A percentile compares a stretch with the other conserved stretches of the same genome.
Evolutionary conservation across 2,113 vertebrate species (phyloP).

Genomic region (Abramis brama): DNA sequence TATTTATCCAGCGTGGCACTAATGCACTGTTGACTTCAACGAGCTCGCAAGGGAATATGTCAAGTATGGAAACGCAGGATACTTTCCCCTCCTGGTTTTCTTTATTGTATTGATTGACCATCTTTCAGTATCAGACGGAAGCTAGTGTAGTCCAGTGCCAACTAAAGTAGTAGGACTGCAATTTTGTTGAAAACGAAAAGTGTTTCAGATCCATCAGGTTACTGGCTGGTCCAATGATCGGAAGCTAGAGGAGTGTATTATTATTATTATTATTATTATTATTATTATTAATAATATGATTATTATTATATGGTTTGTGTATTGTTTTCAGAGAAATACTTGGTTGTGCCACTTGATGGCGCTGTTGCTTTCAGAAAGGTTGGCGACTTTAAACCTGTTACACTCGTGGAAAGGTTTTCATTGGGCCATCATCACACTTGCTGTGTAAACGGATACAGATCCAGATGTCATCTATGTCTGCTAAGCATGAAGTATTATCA

Average conservation of each 20-base stretch:
- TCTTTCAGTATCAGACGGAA: slow-evolving; percentile 30
- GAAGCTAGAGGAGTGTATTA: slow-evolving; percentile 19
- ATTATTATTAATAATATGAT: background rate
- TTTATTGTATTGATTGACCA: slow-evolving; percentile 36
- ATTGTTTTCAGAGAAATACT: slow-evolving; percentile 43
- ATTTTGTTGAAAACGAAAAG: slow-evolving; percentile 58
- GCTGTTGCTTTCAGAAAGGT: slow-evolving; percentile 47
- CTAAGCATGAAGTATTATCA: background rate
- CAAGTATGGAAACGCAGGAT: slow-evolving; percentile 28
- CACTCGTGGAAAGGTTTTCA: background rate
- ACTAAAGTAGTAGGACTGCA: slow-evolving; percentile 48
- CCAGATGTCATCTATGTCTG: background rate
- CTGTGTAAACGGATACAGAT: background rate
- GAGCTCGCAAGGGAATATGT: slow-evolving; percentile 21
- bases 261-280: slow-evolving; percentile 20
- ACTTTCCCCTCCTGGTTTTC: slow-evolving; percentile 10
- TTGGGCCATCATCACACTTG: background rate
- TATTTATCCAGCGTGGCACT: slow-evolving; percentile 60
- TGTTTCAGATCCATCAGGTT: slow-evolving; percentile 33
- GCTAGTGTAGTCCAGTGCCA: slow-evolving; percentile 55
- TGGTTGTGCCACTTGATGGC: slow-evolving; percentile 54
- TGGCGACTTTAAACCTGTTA: slow-evolving; percentile 26
- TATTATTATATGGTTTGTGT: slow-evolving; percentile 49
- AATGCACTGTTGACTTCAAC: slow-evolving; percentile 12
- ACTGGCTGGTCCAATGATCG: slow-evolving; percentile 38